A percentile compares a stretch with the other conserved stretches of the same genome.
Conservation (phyloP, 2,113 vertebrate genomes). For the Siniperca chuatsi region DNA sequence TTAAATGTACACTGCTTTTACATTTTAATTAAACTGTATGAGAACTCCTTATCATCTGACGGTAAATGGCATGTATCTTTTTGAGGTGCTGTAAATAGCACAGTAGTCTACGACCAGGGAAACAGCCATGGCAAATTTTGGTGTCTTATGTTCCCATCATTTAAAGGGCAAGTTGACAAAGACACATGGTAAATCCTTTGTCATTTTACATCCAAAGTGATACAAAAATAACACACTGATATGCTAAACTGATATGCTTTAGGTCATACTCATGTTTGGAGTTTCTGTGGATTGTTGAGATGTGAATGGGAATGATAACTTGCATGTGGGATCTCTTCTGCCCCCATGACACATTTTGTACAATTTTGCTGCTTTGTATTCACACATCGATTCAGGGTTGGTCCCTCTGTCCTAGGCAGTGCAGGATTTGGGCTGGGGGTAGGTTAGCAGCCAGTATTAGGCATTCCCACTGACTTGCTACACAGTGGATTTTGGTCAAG, state of each 20-base stretch:
- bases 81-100: background rate
- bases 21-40: background rate
- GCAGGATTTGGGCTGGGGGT: background rate
- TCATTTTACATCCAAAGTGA: constrained; percentile 1
- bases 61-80: too few species aligned
- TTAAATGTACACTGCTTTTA: background rate
- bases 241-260: background rate
- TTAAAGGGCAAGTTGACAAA: background rate
- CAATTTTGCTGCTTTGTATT: constrained; percentile 21
- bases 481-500: background rate
- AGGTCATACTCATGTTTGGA: background rate
- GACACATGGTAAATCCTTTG: background rate
- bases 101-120: background rate
- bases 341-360: too few species aligned
- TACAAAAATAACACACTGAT: background rate
- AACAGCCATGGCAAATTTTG: background rate
- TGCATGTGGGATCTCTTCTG: background rate
- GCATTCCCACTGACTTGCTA: background rate
- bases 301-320: background rate
- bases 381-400: constrained; percentile 7
- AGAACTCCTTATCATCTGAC: background rate
- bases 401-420: background rate
- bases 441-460: background rate
- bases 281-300: background rate
- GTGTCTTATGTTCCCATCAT: constrained; percentile 6